These are phyloP conservation scores for Hydrophis major DNA, from an alignment of 2,797 vertebrate species.

Conservation along the genomic window DNA sequence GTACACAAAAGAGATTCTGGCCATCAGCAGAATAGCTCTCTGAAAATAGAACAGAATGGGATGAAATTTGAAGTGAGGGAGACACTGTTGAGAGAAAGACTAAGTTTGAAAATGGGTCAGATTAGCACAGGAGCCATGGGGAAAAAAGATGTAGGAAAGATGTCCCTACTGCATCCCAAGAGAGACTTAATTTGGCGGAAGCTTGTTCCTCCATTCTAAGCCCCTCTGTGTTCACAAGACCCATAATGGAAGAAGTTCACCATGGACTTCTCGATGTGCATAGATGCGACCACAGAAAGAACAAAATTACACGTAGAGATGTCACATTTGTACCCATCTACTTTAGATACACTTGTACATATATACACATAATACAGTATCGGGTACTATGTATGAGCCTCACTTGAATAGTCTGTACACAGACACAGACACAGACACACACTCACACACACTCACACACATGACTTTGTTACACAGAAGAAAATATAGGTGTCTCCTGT, in stretches of 20 bases:
- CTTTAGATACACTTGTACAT: background rate
- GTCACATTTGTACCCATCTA: background rate
- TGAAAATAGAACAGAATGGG: background rate
- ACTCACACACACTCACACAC: background rate
- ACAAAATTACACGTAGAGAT: background rate
- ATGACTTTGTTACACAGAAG: background rate
- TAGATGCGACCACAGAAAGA: background rate
- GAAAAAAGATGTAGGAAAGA: background rate
- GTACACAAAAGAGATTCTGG: background rate
- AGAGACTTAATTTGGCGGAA: background rate
- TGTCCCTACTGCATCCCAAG: background rate
- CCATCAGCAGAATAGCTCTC: background rate
- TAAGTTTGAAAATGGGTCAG: background rate
- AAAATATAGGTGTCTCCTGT: background rate
- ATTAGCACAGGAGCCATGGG: background rate
- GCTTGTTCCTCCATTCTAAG: background rate
- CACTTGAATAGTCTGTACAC: background rate
- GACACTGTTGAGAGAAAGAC: background rate
- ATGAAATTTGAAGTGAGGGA: background rate
- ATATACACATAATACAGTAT: background rate
- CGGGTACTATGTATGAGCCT: background rate
- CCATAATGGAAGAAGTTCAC: background rate
- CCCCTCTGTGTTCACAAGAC: background rate
- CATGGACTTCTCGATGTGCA: background rate
- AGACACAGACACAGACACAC: background rate